Percentiles rank a stretch among this genome's conserved stretches.
Evolutionary conservation across 2,888 invertebrate species (phyloP).

Genomic region (Ectropis crepuscularia): DNA sequence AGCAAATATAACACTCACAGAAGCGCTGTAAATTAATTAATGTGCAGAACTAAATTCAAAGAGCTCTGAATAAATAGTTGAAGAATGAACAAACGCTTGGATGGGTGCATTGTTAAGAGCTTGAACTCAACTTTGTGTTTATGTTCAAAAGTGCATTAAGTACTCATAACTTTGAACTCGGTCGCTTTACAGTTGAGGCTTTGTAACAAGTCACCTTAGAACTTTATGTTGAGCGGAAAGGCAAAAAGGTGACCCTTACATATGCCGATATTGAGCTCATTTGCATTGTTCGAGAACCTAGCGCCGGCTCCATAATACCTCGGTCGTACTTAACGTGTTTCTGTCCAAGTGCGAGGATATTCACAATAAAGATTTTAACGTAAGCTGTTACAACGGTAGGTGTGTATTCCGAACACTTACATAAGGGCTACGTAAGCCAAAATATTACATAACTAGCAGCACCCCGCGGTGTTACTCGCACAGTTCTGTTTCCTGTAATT

Average conservation of each 20-base stretch:
- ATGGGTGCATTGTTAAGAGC: slow-evolving; percentile 49
- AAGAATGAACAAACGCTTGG: slow-evolving; percentile 33
- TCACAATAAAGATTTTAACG: too few relatives aligned
- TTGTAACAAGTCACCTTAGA: slow-evolving; percentile 30
- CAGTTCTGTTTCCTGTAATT: too few relatives aligned
- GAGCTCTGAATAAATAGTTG: slow-evolving; percentile 36
- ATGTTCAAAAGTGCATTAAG: slow-evolving; percentile 64
- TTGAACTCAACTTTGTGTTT: slow-evolving; percentile 57
- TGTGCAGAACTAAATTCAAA: slow-evolving; percentile 32
- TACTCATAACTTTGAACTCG: slow-evolving; percentile 57
- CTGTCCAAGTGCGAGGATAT: too few relatives aligned
- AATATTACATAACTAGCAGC: too few relatives aligned
- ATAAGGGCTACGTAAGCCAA: too few relatives aligned
- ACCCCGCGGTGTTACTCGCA: too few relatives aligned
- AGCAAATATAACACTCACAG: slow-evolving; percentile 4
- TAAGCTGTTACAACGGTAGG: too few relatives aligned
- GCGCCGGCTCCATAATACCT: neutral
- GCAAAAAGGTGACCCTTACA: slow-evolving; percentile 14
- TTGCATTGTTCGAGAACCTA: slow-evolving; percentile 6
- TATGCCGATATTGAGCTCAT: slow-evolving; percentile 5
- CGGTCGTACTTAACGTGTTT: neutral
- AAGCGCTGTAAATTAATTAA: slow-evolving; percentile 32
- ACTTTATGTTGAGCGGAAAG: slow-evolving; percentile 21
- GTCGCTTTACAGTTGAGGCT: slow-evolving; percentile 46
- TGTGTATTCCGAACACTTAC: too few relatives aligned